Base-by-base conservation (phyloP, 2,888 invertebrate species). In the Callimorpha dominula region DNA sequence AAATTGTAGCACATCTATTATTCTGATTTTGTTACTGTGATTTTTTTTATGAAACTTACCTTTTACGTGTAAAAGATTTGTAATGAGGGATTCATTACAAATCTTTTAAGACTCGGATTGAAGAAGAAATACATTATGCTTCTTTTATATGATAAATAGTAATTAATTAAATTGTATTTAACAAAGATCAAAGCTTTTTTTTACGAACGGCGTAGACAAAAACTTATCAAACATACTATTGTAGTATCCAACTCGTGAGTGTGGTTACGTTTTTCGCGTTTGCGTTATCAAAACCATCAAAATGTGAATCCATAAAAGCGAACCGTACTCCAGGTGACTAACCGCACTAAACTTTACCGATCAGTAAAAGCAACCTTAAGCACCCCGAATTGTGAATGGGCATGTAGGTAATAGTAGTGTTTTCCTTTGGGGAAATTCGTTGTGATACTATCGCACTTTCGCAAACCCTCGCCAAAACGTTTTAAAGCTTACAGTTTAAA, bases 401-500 rank as follows among this genome's bases (percentile, higher is more conserved):
- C 15, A 57, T 57, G 20, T 12, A 57, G 20, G 4, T 57, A 20
- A 14, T 17, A 31, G 31, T 8, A 46, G 31, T n/a, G 40, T 62
- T 62, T 60, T 46, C 20, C 15, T 46, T 49, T 68, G 60, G 31
- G 11, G 11, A 20, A 60, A 60, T 60, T 60, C 60, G 15, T 60
- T 8, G 46, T 31, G 31, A 60, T 68, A 60, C 17, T 46, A 40
- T 60, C 49, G 17, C 60, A 66, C 12, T 14, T 54, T 65, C 20
- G 60, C 70, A 42, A 73, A 43, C 6, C 3, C 31, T n/a, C 43
- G 15, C 43, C 11, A 70, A 60, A 69, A 49, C 57, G 63, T 43
- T 52, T 67, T 60, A 42, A 50, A 72, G 43, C 17, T 50, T 50
- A 54, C 17, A 63, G 66, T 54, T 70, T 46, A 63, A 68, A 70